phyloP scores from a whole-genome alignment of 2,888 invertebrate species.

The Drosophila mercatorum region DNA sequence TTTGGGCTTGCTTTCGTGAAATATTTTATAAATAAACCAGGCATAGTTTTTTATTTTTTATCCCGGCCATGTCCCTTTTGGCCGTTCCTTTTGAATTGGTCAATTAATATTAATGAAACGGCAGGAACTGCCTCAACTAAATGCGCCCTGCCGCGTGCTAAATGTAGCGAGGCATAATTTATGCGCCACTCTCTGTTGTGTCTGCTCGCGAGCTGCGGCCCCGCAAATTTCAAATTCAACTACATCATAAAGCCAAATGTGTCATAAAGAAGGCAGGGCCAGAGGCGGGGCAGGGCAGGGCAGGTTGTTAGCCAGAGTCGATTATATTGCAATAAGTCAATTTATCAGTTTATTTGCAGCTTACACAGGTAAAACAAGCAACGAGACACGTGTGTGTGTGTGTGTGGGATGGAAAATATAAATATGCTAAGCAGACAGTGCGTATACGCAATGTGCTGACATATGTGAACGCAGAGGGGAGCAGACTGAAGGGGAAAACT shows the following conservation, averaged over 20 bases:
- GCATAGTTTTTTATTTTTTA: constrained; percentile 38
- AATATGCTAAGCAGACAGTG: constrained; percentile 21
- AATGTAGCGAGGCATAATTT: constrained; percentile 27
- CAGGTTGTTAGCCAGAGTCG: constrained; percentile 17
- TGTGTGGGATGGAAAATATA: constrained; percentile 5
- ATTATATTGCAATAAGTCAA: constrained; percentile 58
- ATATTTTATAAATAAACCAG: constrained; percentile 37
- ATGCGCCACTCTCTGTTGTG: constrained; percentile 1
- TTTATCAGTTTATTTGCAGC: constrained; percentile 65
- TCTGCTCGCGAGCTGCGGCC: constrained; percentile 1
- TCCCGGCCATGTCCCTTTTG: constrained; percentile 28
- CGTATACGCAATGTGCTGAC: constrained; percentile 43
- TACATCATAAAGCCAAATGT: constrained; percentile 24
- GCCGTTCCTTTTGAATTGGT: constrained; percentile 66
- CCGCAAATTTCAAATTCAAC: constrained; percentile 28
- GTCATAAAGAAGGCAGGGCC: constrained; percentile 8
- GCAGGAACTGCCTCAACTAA: constrained; percentile 16
- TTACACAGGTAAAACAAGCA: constrained; percentile 44
- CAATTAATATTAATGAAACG: constrained; percentile 80
- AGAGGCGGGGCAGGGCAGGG: not conserved
- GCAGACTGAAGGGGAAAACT: too few relatives aligned
- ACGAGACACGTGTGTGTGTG: not conserved
- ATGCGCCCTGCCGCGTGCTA: constrained; percentile 27
- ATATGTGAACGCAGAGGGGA: too few relatives aligned
- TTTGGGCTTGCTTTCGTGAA: constrained; percentile 24